These are phyloP conservation scores for Anas georgica DNA, from an alignment of 2,797 vertebrate species.

Conservation along the genomic window DNA sequence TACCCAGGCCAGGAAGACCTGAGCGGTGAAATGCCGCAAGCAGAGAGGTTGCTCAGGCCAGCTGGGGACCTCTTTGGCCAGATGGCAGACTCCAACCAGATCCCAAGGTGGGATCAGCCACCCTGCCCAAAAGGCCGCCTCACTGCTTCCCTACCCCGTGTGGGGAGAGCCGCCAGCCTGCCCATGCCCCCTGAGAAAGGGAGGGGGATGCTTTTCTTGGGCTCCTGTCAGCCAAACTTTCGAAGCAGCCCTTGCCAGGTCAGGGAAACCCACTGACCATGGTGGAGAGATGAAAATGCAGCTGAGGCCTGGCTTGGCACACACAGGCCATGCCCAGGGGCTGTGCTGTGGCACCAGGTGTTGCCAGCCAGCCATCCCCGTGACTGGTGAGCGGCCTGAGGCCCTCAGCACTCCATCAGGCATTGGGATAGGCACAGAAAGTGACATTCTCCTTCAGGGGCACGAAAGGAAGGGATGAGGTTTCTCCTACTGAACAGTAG, in stretches of 20 bases:
- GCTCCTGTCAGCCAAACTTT: background rate
- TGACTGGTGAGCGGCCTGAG: background rate
- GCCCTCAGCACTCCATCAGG: background rate
- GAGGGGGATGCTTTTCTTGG: background rate
- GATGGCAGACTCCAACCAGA: background rate
- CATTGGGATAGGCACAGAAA: background rate
- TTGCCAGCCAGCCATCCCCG: background rate
- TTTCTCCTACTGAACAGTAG: background rate
- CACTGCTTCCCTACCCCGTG: background rate
- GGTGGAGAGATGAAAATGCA: background rate
- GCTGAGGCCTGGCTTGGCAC: background rate
- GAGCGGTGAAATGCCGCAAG: background rate
- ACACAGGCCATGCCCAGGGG: fast-evolving
- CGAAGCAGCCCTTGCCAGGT: background rate
- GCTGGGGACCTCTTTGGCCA: background rate
- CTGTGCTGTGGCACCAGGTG: background rate
- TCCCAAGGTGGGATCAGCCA: background rate
- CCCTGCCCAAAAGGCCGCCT: background rate
- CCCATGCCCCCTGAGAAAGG: background rate
- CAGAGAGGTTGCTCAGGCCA: background rate
- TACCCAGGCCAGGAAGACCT: background rate
- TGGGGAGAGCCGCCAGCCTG: background rate
- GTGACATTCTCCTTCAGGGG: background rate
- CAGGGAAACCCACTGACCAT: background rate
- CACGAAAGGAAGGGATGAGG: background rate